These are phyloP conservation scores for Sebastes miniatus DNA, from an alignment of 2,797 vertebrate species.

Conservation along the genomic window DNA sequence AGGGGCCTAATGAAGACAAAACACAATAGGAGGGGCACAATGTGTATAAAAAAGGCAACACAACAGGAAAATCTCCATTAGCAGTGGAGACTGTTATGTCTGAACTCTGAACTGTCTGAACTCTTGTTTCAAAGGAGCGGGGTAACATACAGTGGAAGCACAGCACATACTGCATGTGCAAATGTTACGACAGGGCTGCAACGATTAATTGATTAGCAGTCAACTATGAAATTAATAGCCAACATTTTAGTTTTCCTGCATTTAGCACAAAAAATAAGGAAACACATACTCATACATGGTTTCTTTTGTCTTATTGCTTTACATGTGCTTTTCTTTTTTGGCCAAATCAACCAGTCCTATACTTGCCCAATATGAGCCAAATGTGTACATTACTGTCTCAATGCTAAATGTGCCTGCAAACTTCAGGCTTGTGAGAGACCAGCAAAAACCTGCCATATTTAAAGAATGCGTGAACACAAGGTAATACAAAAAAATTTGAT, in stretches of 20 bases:
- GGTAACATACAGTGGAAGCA: neutral
- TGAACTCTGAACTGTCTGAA: neutral
- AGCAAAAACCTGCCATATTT: neutral
- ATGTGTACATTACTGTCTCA: neutral
- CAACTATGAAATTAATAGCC: neutral
- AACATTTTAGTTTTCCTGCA: no score
- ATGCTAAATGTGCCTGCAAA: neutral
- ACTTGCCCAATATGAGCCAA: neutral
- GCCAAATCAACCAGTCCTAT: neutral
- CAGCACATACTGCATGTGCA: neutral
- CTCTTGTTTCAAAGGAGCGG: neutral
- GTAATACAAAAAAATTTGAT: neutral
- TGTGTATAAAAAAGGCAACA: neutral
- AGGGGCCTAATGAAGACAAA: conserved; percentile 14
- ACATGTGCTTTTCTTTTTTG: neutral
- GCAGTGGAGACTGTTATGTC: conserved; percentile 11
- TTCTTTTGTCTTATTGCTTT: neutral
- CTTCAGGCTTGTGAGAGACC: neutral
- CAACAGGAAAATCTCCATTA: conserved; percentile 49
- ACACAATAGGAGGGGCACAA: conserved; percentile 31
- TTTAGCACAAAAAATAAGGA: no score
- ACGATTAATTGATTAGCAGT: neutral
- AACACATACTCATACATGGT: no score
- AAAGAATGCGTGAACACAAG: neutral
- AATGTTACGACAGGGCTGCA: neutral